These are phyloP conservation scores for Notolepis coatsorum DNA, from an alignment of 2,797 vertebrate genomes.

Conservation along the genomic window DNA sequence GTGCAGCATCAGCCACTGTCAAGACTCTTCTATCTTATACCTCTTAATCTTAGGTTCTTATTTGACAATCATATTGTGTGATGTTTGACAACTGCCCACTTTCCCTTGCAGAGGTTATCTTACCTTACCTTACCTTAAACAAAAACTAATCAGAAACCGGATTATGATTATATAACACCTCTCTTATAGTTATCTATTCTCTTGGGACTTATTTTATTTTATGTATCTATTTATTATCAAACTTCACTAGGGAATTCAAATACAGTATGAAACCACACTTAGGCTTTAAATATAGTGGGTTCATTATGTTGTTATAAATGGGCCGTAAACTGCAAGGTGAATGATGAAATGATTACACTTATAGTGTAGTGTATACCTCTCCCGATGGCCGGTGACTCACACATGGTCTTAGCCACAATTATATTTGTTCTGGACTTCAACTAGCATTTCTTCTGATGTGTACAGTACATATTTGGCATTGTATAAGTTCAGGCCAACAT, in stretches of 20 bases:
- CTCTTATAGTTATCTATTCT: constrained; percentile 19
- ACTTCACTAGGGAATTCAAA: too few relatives aligned
- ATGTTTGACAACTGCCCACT: too few relatives aligned
- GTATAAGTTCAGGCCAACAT: not conserved
- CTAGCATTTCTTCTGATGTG: not conserved
- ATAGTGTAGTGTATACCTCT: too few relatives aligned
- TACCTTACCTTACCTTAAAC: too few relatives aligned
- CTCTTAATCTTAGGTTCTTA: too few relatives aligned
- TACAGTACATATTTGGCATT: not conserved
- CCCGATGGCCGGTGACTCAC: not conserved
- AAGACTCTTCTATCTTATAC: too few relatives aligned
- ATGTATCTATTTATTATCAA: too few relatives aligned
- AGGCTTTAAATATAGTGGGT: constrained; percentile 10
- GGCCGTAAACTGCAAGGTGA: constrained; percentile 7
- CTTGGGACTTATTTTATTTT: constrained; percentile 16
- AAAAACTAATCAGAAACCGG: too few relatives aligned
- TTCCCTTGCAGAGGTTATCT: too few relatives aligned
- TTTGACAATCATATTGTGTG: too few relatives aligned
- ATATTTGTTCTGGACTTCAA: not conserved
- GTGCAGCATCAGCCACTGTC: constrained; percentile 16
- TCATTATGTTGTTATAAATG: constrained; percentile 22
- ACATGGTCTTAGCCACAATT: not conserved
- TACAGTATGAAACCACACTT: constrained; percentile 10
- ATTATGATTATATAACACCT: constrained; percentile 13
- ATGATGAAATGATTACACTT: too few relatives aligned